Evolutionary conservation across 2,113 vertebrate genomes (phyloP).

Genomic region (Vulpes vulpes): DNA sequence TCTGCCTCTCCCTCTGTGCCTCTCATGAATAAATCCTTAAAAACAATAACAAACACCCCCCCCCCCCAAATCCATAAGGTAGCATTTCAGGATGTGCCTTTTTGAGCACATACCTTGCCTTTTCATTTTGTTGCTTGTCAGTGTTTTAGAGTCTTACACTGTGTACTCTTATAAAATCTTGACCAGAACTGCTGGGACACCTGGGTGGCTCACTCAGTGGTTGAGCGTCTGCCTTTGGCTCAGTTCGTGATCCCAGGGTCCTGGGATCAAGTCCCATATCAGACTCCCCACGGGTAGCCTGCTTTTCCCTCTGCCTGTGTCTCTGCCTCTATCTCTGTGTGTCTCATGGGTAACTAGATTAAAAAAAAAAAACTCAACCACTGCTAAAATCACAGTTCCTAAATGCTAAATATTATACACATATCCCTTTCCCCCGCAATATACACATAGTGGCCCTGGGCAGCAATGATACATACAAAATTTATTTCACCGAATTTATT

Average conservation of each 20-base stretch:
- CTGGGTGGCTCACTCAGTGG: too few relatives aligned
- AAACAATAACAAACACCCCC: too few relatives aligned
- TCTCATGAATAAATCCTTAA: too few relatives aligned
- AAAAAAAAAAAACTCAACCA: background rate
- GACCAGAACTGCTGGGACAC: background rate
- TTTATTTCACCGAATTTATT: background rate
- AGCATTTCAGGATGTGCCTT: background rate
- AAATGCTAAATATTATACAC: background rate
- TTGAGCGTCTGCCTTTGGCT: too few relatives aligned
- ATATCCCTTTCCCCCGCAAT: background rate
- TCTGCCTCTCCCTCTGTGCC: too few relatives aligned
- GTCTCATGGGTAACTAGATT: too few relatives aligned
- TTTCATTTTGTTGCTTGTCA: background rate
- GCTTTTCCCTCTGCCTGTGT: too few relatives aligned
- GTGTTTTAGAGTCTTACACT: background rate
- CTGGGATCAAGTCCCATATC: too few relatives aligned
- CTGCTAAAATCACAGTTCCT: background rate
- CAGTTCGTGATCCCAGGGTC: too few relatives aligned
- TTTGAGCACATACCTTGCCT: background rate
- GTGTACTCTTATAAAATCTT: background rate
- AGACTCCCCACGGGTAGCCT: too few relatives aligned
- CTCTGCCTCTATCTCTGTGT: too few relatives aligned
- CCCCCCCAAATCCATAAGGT: background rate
- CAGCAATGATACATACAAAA: background rate
- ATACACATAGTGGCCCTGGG: background rate